These are phyloP conservation scores for Nomada goodeniana DNA, from an alignment of 2,888 invertebrate genomes.

Conservation along the genomic window DNA sequence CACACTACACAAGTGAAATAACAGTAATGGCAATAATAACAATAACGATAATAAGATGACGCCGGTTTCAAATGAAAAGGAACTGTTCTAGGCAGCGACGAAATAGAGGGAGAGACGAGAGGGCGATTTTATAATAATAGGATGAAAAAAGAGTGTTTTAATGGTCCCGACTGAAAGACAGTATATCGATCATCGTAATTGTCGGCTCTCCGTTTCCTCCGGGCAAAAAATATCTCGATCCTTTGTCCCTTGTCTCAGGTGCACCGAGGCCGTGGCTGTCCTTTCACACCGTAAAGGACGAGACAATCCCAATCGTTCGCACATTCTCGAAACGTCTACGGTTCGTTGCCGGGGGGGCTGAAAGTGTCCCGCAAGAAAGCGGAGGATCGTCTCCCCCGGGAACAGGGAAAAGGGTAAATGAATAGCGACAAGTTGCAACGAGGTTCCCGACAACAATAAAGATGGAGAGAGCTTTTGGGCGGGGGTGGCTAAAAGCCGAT, in stretches of 20 bases:
- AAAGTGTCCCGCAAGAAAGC: constrained; percentile 42
- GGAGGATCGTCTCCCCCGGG: constrained; percentile 43
- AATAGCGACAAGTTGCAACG: constrained; percentile 65
- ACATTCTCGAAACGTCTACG: constrained; percentile 57
- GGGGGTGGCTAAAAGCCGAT: constrained; percentile 40
- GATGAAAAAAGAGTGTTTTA: constrained; percentile 27
- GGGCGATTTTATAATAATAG: constrained; percentile 9
- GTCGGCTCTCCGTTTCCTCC: constrained; percentile 14
- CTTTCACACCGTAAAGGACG: constrained; percentile 45
- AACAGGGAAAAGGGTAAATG: constrained; percentile 57
- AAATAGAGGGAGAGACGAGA: not conserved
- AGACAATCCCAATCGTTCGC: constrained; percentile 61
- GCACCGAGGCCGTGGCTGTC: constrained; percentile 30
- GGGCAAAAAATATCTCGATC: constrained; percentile 28
- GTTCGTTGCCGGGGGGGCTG: constrained; percentile 29
- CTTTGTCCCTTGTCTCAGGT: constrained; percentile 39
- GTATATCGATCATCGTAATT: constrained; percentile 49
- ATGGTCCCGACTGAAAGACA: constrained; percentile 28
- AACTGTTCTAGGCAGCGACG: not conserved
- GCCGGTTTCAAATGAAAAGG: not conserved
- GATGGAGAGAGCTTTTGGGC: constrained; percentile 37
- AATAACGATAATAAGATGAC: too few species aligned
- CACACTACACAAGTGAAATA: too few species aligned
- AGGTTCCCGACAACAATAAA: constrained; percentile 53
- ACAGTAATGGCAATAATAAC: too few species aligned